phyloP scores from a whole-genome alignment of 2,113 vertebrate species.

The Sclerurus mexicanus region DNA sequence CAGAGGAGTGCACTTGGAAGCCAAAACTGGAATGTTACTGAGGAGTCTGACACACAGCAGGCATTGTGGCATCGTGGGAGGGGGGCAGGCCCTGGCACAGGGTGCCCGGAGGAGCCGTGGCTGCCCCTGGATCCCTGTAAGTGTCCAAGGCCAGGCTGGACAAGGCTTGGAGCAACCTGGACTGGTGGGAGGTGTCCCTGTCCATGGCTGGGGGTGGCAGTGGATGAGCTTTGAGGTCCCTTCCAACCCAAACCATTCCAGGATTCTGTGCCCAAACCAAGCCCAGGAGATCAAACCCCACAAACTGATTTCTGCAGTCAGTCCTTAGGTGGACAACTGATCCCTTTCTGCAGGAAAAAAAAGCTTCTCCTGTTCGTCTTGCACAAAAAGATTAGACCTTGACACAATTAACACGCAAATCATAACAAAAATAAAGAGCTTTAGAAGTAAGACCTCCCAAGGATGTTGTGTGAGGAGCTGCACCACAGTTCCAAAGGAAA shows the following conservation, averaged over 20 bases:
- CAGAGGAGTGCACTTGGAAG: neutral
- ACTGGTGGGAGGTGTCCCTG: rapidly evolving
- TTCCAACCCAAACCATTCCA: neutral
- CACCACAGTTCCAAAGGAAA: neutral
- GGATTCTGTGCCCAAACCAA: neutral
- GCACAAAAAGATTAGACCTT: neutral
- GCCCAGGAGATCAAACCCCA: neutral
- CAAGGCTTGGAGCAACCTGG: neutral
- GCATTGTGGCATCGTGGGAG: neutral
- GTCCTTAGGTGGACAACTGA: neutral
- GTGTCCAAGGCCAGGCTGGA: neutral
- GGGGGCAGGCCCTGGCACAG: neutral
- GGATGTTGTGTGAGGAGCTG: neutral
- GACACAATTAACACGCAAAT: rapidly evolving
- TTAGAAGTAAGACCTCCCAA: neutral
- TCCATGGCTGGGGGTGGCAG: neutral
- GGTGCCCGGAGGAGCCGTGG: neutral
- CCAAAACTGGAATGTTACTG: neutral
- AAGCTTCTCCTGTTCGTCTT: neutral
- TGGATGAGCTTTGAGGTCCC: neutral
- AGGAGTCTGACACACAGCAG: neutral
- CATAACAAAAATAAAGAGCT: too few relatives aligned
- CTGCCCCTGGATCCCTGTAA: neutral
- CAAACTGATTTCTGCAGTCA: neutral
- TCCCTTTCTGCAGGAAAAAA: neutral